These are phyloP conservation scores for Premnoplex brunnescens DNA, from an alignment of 2,797 vertebrate genomes.

Conservation along the genomic window DNA sequence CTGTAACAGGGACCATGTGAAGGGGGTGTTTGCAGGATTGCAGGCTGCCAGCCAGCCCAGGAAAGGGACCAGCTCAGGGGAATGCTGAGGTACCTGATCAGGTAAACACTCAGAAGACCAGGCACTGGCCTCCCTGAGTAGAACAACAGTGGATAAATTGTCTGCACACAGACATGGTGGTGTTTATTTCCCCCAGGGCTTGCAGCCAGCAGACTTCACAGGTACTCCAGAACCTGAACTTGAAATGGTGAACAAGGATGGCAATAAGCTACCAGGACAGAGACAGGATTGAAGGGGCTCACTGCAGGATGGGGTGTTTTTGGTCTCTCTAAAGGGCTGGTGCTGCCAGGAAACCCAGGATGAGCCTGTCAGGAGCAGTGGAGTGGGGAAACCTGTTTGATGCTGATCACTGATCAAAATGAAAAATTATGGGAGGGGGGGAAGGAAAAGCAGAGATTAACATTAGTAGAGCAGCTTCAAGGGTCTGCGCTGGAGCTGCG, in stretches of 20 bases:
- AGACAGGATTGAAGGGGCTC: neutral
- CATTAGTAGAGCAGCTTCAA: neutral
- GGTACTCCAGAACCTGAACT: neutral
- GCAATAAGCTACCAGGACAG: neutral
- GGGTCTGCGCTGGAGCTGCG: neutral
- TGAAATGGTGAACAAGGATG: neutral
- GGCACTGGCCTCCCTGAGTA: neutral
- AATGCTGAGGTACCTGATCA: constrained; percentile 25
- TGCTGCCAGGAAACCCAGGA: accelerated
- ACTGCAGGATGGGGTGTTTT: accelerated
- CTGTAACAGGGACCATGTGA: constrained; percentile 1
- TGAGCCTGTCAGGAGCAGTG: neutral
- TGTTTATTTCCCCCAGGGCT: neutral
- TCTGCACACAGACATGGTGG: accelerated
- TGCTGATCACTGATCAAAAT: neutral
- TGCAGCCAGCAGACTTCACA: neutral
- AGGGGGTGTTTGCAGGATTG: constrained; percentile 20
- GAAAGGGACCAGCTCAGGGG: neutral
- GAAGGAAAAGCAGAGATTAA: constrained; percentile 26
- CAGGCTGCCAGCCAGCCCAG: neutral
- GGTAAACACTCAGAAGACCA: neutral
- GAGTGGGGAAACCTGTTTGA: neutral
- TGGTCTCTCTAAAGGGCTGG: neutral
- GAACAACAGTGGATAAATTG: neutral
- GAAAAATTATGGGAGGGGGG: neutral